These are phyloP conservation scores for Erynnis tages DNA, from an alignment of 2,888 invertebrate genomes.

Conservation along the genomic window DNA sequence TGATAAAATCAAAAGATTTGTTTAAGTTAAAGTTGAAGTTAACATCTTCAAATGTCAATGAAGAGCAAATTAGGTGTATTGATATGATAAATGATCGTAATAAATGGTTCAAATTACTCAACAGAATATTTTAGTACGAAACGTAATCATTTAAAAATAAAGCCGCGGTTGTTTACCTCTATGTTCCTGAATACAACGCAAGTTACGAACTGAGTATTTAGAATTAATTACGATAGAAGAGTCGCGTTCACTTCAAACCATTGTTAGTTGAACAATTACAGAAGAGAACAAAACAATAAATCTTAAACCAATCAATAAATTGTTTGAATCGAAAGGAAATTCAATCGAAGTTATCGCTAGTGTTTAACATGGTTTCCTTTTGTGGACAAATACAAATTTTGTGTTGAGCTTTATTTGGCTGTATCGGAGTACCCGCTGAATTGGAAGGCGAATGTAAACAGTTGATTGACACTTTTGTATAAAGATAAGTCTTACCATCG, in stretches of 20 bases:
- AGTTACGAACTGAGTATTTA: neutral
- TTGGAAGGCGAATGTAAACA: no score
- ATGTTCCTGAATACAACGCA: neutral
- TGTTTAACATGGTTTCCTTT: constrained; percentile 49
- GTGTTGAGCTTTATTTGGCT: constrained; percentile 37
- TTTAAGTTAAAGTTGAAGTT: no score
- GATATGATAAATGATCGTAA: no score
- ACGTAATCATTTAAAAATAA: neutral
- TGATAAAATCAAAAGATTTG: no score
- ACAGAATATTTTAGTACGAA: neutral
- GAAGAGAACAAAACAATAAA: constrained; percentile 19
- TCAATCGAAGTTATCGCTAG: constrained; percentile 46
- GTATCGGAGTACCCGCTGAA: constrained; percentile 33
- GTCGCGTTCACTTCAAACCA: constrained; percentile 13
- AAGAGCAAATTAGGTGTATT: no score
- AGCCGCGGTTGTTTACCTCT: neutral
- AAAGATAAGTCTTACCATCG: no score
- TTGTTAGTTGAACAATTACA: constrained; percentile 12
- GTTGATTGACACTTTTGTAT: no score
- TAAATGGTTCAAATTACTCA: no score
- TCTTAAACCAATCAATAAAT: constrained; percentile 25
- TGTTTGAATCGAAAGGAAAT: constrained; percentile 42
- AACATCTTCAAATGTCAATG: no score
- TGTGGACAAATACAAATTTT: constrained; percentile 37
- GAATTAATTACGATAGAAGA: constrained; percentile 2